A percentile compares a stretch with the other conserved stretches of the same genome.
phyloP scores from a whole-genome alignment of 2,797 vertebrate species.

The Scleropages formosus region DNA sequence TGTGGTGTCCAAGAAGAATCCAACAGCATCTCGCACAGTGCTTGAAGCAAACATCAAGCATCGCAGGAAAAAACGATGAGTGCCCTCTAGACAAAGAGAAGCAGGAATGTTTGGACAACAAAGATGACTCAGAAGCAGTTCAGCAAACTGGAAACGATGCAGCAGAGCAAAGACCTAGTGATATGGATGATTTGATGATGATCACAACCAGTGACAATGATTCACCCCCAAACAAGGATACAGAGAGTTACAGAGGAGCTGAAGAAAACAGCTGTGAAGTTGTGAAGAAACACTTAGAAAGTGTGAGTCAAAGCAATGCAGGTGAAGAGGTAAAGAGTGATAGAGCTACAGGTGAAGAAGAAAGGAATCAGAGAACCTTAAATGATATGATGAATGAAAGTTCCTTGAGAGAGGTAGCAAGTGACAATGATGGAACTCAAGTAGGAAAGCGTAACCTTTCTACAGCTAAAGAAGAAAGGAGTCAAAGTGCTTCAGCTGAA shows the following conservation, averaged over 20 bases:
- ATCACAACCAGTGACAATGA: background rate
- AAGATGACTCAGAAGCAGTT: too few relatives aligned
- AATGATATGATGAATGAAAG: background rate
- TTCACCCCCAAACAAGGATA: background rate
- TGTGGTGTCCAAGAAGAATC: constrained; percentile 81
- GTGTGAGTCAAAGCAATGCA: background rate
- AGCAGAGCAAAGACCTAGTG: background rate
- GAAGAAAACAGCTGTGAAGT: background rate
- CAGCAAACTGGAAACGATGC: background rate
- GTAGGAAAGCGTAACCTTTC: background rate
- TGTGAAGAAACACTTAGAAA: background rate
- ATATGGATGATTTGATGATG: too few relatives aligned
- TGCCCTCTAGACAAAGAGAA: background rate
- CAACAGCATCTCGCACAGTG: constrained; percentile 37
- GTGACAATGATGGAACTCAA: background rate
- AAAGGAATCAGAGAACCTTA: background rate
- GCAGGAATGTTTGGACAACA: background rate
- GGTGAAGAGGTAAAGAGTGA: background rate
- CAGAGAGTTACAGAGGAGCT: background rate
- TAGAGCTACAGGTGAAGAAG: background rate
- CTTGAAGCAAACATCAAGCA: background rate
- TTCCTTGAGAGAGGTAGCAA: background rate
- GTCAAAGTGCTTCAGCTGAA: background rate
- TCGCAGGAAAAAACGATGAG: background rate
- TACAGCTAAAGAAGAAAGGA: background rate